Base-by-base conservation (phyloP, 2,797 vertebrate genomes). In the Adelosebastes latens region DNA sequence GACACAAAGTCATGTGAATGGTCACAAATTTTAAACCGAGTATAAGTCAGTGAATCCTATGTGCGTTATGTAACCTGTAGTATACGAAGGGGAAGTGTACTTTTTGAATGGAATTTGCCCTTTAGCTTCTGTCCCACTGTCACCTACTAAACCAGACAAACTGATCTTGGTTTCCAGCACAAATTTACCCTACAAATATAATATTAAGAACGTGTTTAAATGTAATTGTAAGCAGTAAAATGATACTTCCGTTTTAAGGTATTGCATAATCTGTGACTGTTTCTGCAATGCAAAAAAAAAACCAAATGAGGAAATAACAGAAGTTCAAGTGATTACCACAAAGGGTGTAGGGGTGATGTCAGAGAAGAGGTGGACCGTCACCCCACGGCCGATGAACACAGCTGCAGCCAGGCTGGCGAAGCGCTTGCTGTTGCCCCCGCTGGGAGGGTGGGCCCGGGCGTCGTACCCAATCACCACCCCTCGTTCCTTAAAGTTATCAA, bases 381-480 rank as follows among this genome's bases (percentile, higher is more conserved):
- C 90, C 2, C 96, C 97, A 65, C 95, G 96, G 89, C 96, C 97
- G 89, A 97, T 90, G 72, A 99, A 97, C 0, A 97, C 95, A 6
- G 96, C 96, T 1, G 98, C 97, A 76, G 98, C 97, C 62, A 99
- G 96, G 69, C 90, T 93, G 83, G 98, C 97, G 61, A 99, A 99
- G 87, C 95, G 97, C 87, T 95, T 97, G 93, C 99, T 99, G 91
- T 94, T 96, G 61, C 97, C 96, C 36, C 97, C 98, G 0, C 97
- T 99, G 69, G 96, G 65, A 10, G 94, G 94, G 76, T 99, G 96
- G 64, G 97, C 97, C 0, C 99, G 97, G 4, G 97, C 98, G 2
- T 99, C 99, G 27, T 96, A 98, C 1, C 99, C 97, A 66, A 99
- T 97, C 72, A 97, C 97, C 11, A 99, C 96, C 0, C 99, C 98